Conservation (phyloP, 2,797 vertebrate species). For the Emys orbicularis region DNA sequence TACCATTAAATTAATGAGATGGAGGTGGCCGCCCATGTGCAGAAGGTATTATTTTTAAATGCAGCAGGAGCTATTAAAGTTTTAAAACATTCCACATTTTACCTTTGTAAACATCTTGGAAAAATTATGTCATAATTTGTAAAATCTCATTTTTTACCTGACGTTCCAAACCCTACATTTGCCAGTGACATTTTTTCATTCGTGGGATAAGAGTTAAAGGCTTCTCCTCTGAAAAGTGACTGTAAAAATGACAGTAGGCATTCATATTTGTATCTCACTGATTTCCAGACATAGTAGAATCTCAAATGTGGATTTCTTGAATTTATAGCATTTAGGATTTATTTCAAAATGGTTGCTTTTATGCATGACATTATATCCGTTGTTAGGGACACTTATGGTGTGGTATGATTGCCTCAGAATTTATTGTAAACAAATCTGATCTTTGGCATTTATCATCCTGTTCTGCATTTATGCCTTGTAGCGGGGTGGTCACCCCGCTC, state of each 20-base stretch:
- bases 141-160: neutral
- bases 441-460: neutral
- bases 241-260: neutral
- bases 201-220: neutral
- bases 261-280: neutral
- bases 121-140: neutral
- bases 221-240: neutral
- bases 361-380: neutral
- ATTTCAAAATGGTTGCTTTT: neutral
- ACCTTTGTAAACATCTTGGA: neutral
- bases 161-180: neutral
- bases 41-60: neutral
- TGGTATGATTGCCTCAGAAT: neutral
- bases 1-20: neutral
- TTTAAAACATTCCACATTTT: neutral
- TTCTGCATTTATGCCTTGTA: neutral
- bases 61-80: neutral
- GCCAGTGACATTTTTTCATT: neutral
- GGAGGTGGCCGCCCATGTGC: neutral
- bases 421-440: neutral
- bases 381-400: neutral
- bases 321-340: neutral
- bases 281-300: neutral
- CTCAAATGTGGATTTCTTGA: neutral
- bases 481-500: no score